Evolutionary conservation across 1,140 invertebrate species (phyloP), one percentile per base, ranked within the genome.

Genomic region (Listronotus oregonensis): DNA sequence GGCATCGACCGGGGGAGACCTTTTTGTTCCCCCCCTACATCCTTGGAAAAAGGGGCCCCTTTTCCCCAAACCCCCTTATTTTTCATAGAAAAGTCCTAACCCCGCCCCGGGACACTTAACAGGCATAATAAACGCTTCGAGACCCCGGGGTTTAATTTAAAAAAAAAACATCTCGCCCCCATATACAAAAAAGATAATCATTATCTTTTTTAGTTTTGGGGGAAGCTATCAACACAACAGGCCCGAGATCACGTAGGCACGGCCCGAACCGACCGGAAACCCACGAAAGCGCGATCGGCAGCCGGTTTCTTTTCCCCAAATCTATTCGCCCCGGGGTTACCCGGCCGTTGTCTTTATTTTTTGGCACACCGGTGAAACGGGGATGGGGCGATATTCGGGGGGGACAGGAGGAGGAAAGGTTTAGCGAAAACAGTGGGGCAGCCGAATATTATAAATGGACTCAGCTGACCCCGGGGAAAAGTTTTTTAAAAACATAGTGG

Each of bases 231-330:
- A 42, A 52, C 49, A 51, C 56, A n/a, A 63, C 60, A 56, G 43
- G 61, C 51, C 40, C 32, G 51, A 47, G 54, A 68, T 68, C 66
- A 68, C 66, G 66, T 67, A 67, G 59, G 54, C 66, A 67, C 43
- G 51, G 40, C 46, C 21, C 46, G 42, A 52, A 17, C 34, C 40
- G 42, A 15, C 8, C 34, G 37, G 15, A 14, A 9, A 6, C 52
- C 54, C 40, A 11, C 39, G 65, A 44, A n/a, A 52, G 4, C 32
- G 12, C 44, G 46, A 14, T 59, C 49, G 40, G 39, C 46, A 21
- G 54, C 52, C 52, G 63, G 46, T 57, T 57, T 52, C 39, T 43
- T 17, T 47, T 32, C 12, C 37, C 18, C n/a, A 7, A 18, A n/a
- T 50, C 27, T 1, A 21, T 31, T 50, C 6, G 17, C 9, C 1